Evolutionary conservation across 1,140 invertebrate genomes (phyloP).

Genomic region (Zaprionus ghesquierei): DNA sequence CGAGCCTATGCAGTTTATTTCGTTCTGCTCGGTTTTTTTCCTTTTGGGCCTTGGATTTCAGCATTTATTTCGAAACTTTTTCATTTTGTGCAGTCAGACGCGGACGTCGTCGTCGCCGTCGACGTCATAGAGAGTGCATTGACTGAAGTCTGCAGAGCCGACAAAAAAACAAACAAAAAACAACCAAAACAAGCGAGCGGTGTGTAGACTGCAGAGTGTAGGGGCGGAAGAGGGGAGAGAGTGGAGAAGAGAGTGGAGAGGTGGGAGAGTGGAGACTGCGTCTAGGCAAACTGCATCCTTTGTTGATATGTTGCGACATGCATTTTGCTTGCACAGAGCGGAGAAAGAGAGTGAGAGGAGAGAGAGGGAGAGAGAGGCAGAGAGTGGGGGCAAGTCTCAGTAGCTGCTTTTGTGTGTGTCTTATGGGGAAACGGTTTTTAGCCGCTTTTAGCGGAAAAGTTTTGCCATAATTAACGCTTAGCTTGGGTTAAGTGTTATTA

Average conservation of each 20-base stretch:
- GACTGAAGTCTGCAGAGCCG: constrained; percentile 66
- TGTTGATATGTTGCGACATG: constrained; percentile 75
- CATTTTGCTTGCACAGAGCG: constrained; percentile 24
- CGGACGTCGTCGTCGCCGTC: constrained; percentile 38
- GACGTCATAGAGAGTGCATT: constrained; percentile 76
- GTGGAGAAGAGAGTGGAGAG: constrained; percentile 3
- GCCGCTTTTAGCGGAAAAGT: constrained; percentile 55
- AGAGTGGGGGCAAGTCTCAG: constrained; percentile 35
- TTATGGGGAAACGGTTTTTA: constrained; percentile 56
- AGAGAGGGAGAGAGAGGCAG: neutral
- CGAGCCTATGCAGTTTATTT: constrained; percentile 13
- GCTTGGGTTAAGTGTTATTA: constrained; percentile 71
- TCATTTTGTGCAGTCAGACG: constrained; percentile 79
- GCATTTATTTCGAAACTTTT: constrained; percentile 75
- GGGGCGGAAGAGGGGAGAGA: constrained; percentile 33
- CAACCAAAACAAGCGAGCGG: constrained; percentile 38
- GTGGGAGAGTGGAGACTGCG: constrained; percentile 13
- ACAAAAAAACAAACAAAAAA: constrained; percentile 50
- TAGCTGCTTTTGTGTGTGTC: constrained; percentile 66
- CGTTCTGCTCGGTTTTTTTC: constrained; percentile 37
- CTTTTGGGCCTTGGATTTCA: constrained; percentile 72
- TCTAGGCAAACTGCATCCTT: constrained; percentile 65
- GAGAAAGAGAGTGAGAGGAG: neutral
- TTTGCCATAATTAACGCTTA: constrained; percentile 72
- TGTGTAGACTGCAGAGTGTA: constrained; percentile 24